A percentile compares a stretch with the other conserved stretches of the same genome.
Conservation (phyloP, 53 echinoderm and acorn worm species). For the Mesocentrotus franciscanus region DNA sequence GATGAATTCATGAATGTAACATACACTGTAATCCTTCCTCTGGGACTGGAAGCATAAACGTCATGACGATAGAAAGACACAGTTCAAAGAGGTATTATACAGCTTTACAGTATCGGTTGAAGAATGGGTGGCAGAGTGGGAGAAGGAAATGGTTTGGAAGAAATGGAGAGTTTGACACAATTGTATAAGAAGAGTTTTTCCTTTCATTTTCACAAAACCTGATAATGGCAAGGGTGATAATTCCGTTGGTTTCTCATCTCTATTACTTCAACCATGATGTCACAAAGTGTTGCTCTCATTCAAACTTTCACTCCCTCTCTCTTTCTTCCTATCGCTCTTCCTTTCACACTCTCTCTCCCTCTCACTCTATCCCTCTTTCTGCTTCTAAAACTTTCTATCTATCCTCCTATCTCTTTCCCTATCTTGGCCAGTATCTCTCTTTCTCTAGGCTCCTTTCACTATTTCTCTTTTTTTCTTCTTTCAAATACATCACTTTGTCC, state of each 20-base stretch:
- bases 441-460: no score
- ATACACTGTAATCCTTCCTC: slow-evolving; percentile 21
- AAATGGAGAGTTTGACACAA: background rate
- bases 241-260: background rate
- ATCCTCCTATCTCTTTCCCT: background rate
- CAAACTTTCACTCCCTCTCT: background rate
- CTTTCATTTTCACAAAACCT: background rate
- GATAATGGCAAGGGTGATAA: background rate
- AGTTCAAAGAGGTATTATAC: background rate
- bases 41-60: background rate
- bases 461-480: background rate
- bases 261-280: background rate
- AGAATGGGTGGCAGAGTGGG: background rate
- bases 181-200: background rate
- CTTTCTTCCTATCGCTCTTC: background rate
- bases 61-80: background rate
- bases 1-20: background rate
- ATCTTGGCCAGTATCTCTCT: background rate
- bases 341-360: background rate
- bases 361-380: background rate
- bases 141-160: background rate
- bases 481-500: background rate
- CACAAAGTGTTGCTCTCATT: background rate
- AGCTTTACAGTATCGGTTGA: slow-evolving; percentile 5
- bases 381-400: no score